A percentile compares a stretch with the other conserved stretches of the same genome.
phyloP scores from a whole-genome alignment of 2,113 vertebrate species.

The Bos taurus region DNA sequence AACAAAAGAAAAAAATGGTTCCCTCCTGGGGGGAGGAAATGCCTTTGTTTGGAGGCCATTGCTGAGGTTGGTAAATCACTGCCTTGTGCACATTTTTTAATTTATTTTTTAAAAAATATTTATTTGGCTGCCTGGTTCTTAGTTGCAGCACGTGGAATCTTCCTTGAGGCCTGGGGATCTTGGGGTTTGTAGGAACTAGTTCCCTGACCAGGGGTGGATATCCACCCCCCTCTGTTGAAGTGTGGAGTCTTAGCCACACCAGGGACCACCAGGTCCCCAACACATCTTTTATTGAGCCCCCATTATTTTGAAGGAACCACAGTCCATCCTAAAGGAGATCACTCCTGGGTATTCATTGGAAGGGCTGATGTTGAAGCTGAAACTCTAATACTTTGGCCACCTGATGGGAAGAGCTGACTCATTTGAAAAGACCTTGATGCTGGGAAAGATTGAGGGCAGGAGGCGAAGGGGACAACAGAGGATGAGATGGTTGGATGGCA shows the following conservation, averaged over 20 bases:
- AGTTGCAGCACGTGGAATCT: background rate
- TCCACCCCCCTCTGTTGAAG: background rate
- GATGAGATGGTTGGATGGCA: background rate
- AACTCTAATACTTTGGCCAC: background rate
- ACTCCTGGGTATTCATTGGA: background rate
- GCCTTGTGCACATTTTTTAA: background rate
- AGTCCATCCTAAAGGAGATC: background rate
- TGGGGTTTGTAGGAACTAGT: background rate
- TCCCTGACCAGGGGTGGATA: background rate
- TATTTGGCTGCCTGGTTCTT: background rate
- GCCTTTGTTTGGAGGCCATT: background rate
- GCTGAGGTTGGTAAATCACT: background rate
- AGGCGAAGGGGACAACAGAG: background rate
- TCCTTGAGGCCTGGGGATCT: background rate
- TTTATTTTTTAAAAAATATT: background rate
- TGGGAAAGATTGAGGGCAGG: background rate
- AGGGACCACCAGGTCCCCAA: background rate
- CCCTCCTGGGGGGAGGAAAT: background rate
- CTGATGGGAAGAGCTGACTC: background rate
- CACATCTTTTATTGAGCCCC: background rate
- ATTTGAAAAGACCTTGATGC: background rate
- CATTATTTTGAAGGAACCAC: accelerated
- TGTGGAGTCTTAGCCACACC: background rate
- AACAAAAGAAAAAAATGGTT: background rate
- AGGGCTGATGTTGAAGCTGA: background rate